Evolutionary conservation across 2,888 invertebrate genomes (phyloP).

Genomic region (Parnassius glacialis): DNA sequence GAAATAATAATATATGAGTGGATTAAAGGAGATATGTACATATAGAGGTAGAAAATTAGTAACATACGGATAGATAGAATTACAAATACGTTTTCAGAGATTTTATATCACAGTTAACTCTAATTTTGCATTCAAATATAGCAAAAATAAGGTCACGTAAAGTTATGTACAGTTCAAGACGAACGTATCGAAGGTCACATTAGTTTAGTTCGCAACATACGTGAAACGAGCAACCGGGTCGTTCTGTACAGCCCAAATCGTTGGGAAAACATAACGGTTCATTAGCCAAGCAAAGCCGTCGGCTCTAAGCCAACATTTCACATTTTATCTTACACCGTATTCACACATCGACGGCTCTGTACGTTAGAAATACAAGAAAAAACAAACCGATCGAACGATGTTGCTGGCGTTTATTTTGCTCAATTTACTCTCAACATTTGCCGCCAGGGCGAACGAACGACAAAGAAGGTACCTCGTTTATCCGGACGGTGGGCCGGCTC

Average conservation of each 20-base stretch:
- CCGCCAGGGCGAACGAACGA: conserved; percentile 48
- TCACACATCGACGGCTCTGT: conserved; percentile 53
- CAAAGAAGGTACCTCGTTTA: conserved; percentile 80
- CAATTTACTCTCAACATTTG: conserved; percentile 50
- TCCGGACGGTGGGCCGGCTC: conserved; percentile 79
- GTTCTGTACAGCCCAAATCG: conserved; percentile 60
- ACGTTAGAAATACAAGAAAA: conserved; percentile 36
- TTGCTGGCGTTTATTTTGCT: conserved; percentile 62
- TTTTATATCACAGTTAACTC: too few species aligned
- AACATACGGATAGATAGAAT: too few species aligned
- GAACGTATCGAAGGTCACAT: conserved; percentile 5
- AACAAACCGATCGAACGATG: conserved; percentile 35
- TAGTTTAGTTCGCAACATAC: conserved; percentile 34
- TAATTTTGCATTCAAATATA: too few species aligned
- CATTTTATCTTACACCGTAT: conserved; percentile 64
- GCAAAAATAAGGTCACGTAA: not conserved
- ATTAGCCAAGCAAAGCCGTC: conserved; percentile 58
- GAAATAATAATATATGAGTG: too few species aligned
- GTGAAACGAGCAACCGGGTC: conserved; percentile 39
- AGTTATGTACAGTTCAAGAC: conserved; percentile 14
- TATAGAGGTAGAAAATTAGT: too few species aligned
- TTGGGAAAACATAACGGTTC: conserved; percentile 78
- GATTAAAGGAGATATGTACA: too few species aligned
- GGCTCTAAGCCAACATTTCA: conserved; percentile 65
- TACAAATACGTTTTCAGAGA: too few species aligned